A percentile compares a stretch with the other conserved stretches of the same genome.
phyloP scores from a whole-genome alignment of 2,113 vertebrate genomes.

The Cyrtonyx montezumae region DNA sequence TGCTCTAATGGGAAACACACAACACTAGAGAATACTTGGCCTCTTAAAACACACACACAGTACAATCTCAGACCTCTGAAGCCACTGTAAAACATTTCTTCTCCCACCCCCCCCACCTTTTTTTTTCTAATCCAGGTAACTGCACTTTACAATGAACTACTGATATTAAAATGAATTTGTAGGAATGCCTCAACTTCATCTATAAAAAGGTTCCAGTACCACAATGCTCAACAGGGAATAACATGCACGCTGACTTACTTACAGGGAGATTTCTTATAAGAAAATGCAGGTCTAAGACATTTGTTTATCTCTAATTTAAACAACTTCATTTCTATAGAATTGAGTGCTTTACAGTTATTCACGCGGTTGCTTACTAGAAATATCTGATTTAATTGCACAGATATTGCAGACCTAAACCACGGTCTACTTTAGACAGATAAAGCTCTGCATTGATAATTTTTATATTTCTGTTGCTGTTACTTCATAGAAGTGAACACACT shows the following conservation, averaged over 20 bases:
- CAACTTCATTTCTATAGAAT: neutral
- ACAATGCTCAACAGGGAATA: neutral
- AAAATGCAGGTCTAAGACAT: neutral
- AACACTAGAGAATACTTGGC: neutral
- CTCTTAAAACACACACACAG: slow-evolving; percentile 2
- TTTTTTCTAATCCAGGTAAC: slow-evolving; percentile 1
- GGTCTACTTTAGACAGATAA: neutral
- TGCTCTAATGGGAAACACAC: slow-evolving; percentile 59
- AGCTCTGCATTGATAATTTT: neutral
- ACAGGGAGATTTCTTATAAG: neutral
- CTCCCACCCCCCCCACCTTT: neutral
- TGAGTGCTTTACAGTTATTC: neutral
- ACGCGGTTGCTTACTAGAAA: neutral
- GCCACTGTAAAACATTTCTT: neutral
- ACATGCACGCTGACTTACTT: neutral
- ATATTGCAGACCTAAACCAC: neutral
- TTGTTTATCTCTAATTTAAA: neutral
- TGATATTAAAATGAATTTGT: slow-evolving; percentile 2
- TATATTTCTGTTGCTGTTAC: neutral
- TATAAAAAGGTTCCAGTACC: neutral
- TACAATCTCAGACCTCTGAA: slow-evolving; percentile 2
- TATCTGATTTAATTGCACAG: neutral
- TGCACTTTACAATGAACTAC: neutral
- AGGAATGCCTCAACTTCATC: neutral
- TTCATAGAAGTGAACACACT: neutral